phyloP scores from a whole-genome alignment of 2,797 vertebrate genomes.

The Pitangus sulphuratus region DNA sequence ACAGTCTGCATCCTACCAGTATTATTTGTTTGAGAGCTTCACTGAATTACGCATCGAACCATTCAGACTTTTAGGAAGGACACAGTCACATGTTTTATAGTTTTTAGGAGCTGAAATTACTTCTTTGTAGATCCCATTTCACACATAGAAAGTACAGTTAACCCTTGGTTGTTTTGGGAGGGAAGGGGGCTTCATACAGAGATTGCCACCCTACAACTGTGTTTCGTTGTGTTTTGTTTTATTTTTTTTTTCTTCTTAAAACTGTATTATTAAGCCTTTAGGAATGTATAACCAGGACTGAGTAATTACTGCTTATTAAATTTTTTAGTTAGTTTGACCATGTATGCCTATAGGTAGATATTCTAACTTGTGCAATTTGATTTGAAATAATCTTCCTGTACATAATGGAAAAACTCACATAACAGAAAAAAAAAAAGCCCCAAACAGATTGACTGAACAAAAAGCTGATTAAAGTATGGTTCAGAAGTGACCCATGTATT shows the following conservation, averaged over 20 bases:
- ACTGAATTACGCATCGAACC: not conserved
- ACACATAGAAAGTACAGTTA: conserved; percentile 10
- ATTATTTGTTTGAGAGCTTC: conserved; percentile 40
- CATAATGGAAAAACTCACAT: conserved; percentile 65
- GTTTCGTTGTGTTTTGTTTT: conserved; percentile 13
- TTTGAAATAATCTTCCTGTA: conserved; percentile 72
- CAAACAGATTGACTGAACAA: conserved; percentile 48
- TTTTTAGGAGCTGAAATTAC: not conserved
- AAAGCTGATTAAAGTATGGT: conserved; percentile 18
- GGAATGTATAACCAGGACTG: conserved; percentile 75
- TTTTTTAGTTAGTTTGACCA: conserved; percentile 72
- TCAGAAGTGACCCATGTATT: conserved; percentile 56
- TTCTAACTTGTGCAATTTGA: conserved; percentile 69
- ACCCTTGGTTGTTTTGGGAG: conserved; percentile 43
- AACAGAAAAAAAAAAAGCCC: not conserved
- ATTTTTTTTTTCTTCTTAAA: conserved; percentile 29
- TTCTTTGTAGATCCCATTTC: conserved; percentile 17
- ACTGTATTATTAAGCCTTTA: conserved; percentile 75
- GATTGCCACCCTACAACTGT: conserved; percentile 61
- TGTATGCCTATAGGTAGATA: conserved; percentile 71
- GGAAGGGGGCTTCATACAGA: conserved; percentile 61
- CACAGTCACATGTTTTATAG: not conserved
- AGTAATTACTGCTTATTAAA: conserved; percentile 74
- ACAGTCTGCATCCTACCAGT: conserved; percentile 24
- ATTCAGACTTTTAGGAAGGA: not conserved